Evolutionary conservation across 2,888 invertebrate genomes (phyloP).

Genomic region (Cacoxenus indagator): DNA sequence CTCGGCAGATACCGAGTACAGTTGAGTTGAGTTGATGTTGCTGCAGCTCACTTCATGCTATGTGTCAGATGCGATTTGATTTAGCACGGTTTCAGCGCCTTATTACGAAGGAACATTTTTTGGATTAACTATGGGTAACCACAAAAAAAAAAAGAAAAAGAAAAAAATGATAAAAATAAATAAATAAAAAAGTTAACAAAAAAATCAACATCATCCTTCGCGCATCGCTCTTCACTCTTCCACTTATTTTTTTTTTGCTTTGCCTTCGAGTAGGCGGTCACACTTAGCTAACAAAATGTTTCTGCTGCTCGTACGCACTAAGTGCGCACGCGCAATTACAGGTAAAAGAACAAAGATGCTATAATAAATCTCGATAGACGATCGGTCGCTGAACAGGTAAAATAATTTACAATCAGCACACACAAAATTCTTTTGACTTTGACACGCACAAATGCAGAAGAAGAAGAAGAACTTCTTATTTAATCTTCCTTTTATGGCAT

Average conservation of each 20-base stretch:
- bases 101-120: constrained; percentile 56
- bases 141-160: background rate
- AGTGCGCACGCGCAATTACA: constrained; percentile 61
- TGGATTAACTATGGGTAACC: constrained; percentile 34
- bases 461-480: no score
- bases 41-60: background rate
- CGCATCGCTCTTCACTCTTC: background rate
- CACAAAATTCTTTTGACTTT: constrained; percentile 27
- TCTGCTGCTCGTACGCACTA: constrained; percentile 20
- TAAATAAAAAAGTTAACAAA: constrained; percentile 21
- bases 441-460: constrained; percentile 22
- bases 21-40: background rate
- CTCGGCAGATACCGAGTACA: background rate
- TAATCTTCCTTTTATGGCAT: background rate
- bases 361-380: background rate
- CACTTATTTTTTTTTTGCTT: background rate
- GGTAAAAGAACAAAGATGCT: constrained; percentile 1
- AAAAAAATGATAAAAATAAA: background rate
- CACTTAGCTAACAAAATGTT: constrained; percentile 9
- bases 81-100: constrained; percentile 15
- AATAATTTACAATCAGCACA: background rate
- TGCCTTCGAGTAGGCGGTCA: background rate
- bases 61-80: constrained; percentile 2
- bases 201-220: constrained; percentile 57
- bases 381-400: constrained; percentile 37